Base-by-base conservation (phyloP, 2,113 vertebrate species). In the Coptodon bakossiorum region DNA sequence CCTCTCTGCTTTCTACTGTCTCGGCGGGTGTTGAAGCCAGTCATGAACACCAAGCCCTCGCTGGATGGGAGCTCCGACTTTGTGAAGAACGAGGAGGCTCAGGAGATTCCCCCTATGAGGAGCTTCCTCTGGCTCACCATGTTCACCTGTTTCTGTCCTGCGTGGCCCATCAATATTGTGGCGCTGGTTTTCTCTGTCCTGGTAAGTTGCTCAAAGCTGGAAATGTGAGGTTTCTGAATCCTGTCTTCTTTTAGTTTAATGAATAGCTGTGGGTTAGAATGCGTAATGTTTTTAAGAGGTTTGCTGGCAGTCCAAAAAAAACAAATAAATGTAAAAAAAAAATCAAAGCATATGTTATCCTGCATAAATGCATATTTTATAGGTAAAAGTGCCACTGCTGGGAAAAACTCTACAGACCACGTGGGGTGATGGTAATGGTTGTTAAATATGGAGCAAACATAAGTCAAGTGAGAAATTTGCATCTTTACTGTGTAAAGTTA, bases 151-250 rank as follows among this genome's bases (percentile, higher is more conserved):
- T 98, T 98, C 90, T 98, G 97, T 83, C 97, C 97, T 3, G 96
- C 97, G 9, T 97, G 97, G 95, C 97, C 97, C 89, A 34, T 98
- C 94, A 98, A 98, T 89, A 97, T 98, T 54, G 97, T 98, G 89
- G 97, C 96, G 16, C 96, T 98, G 90, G 96, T 97, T 76, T 98
- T 97, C 89, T 97, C 97, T 54, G 88, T 98, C 86, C 95, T 98
- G 97, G 97, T 98, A 91, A 97, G 97, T 96, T 63, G 34, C 34
- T 36, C 17, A 3, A 9, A 22, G 13, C 53, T 61, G 13, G 16
- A 76, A 17, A 24, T 52, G 22, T 76, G 13, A 29, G 2, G 7
- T 27, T 53, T 82, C 71, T 80, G 38, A n/a, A 78, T 19, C 3
- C 14, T 50, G 24, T 78, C 68, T 50, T 76, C 48, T 2, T 68